Conservation (phyloP, 2,797 vertebrate species). For the Gallinago stenura region DNA sequence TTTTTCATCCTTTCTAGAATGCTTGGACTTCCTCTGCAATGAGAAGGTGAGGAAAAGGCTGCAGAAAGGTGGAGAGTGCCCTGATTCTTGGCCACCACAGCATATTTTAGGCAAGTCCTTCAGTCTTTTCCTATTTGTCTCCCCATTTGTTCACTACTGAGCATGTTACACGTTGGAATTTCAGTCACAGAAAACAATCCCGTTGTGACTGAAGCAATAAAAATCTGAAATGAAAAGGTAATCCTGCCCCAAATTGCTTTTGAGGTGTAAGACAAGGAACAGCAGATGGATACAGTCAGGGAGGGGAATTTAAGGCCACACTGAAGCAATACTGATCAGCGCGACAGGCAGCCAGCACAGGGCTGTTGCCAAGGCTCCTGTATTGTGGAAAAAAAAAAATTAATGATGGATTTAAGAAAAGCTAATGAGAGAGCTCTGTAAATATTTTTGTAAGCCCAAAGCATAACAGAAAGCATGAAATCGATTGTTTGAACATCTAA, state of each 20-base stretch:
- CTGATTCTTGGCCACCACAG: neutral
- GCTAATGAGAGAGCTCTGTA: conserved; percentile 42
- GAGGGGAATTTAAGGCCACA: conserved; percentile 14
- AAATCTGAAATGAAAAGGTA: conserved; percentile 39
- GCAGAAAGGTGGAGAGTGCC: neutral
- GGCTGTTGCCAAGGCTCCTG: conserved; percentile 21
- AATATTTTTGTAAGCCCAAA: conserved; percentile 64
- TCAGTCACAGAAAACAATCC: neutral
- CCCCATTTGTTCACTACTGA: neutral
- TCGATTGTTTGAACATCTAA: conserved; percentile 57
- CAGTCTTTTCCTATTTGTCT: neutral
- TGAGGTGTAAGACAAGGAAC: conserved; percentile 13
- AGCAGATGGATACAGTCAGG: conserved; percentile 18
- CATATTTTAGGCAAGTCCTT: neutral
- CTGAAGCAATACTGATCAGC: neutral
- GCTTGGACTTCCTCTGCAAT: neutral
- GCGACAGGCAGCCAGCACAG: conserved; percentile 9
- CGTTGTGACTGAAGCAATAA: conserved; percentile 6
- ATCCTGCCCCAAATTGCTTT: conserved; percentile 41
- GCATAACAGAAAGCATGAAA: conserved; percentile 42
- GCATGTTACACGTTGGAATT: neutral
- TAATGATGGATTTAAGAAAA: conserved; percentile 40
- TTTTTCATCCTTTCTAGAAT: neutral
- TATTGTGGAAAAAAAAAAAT: neutral
- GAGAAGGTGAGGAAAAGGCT: neutral